Conservation (phyloP, 2,113 vertebrate species). For the Balaeniceps rex region DNA sequence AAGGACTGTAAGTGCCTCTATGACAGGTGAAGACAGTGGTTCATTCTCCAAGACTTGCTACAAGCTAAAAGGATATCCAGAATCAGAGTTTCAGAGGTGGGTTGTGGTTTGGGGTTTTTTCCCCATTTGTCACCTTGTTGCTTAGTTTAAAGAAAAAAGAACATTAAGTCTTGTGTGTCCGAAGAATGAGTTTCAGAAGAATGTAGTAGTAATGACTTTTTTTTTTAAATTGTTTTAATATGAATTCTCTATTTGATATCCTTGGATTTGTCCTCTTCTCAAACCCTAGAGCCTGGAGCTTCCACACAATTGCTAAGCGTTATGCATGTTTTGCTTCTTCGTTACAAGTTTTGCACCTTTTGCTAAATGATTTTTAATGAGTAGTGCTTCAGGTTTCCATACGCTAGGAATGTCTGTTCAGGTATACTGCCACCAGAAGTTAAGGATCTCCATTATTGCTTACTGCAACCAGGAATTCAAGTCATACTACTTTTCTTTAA, state of each 20-base stretch:
- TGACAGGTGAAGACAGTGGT: slow-evolving; percentile 43
- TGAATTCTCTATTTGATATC: slow-evolving; percentile 2
- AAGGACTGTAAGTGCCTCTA: slow-evolving; percentile 61
- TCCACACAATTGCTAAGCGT: slow-evolving; percentile 39
- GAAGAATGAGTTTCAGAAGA: slow-evolving; percentile 44
- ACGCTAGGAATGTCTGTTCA: not conserved
- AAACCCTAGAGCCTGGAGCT: slow-evolving; percentile 47
- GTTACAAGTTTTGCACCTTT: slow-evolving; percentile 33
- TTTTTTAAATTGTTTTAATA: not conserved
- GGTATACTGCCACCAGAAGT: slow-evolving; percentile 12
- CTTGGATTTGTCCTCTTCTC: slow-evolving; percentile 49
- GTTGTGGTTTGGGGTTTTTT: not conserved
- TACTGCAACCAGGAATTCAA: slow-evolving; percentile 8
- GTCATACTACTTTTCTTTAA: not conserved
- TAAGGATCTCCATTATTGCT: not conserved
- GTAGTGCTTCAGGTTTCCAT: slow-evolving; percentile 24
- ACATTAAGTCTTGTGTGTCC: slow-evolving; percentile 29
- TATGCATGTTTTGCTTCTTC: slow-evolving; percentile 11
- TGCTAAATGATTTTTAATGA: slow-evolving; percentile 30
- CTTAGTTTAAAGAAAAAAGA: not conserved
- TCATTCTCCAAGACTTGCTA: slow-evolving; percentile 50
- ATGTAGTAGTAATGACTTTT: slow-evolving; percentile 10
- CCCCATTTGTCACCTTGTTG: slow-evolving; percentile 35
- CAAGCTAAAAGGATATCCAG: slow-evolving; percentile 35
- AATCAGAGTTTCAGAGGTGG: slow-evolving; percentile 42